Conservation (phyloP, 2,797 vertebrate genomes). For the Discoglossus pictus region DNA sequence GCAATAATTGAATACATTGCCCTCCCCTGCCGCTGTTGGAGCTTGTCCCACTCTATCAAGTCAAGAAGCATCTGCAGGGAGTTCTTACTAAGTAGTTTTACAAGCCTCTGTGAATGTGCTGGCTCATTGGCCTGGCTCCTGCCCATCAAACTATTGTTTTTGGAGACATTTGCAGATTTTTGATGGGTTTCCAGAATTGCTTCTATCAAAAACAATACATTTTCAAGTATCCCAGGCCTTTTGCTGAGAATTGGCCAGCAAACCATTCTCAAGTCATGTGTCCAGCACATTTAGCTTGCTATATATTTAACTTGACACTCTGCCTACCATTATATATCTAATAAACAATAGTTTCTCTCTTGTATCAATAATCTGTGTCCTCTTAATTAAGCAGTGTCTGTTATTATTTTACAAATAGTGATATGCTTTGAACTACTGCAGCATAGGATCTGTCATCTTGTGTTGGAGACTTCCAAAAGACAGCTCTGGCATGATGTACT, state of each 20-base stretch:
- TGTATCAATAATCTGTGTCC: too few species aligned
- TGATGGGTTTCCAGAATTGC: constrained; percentile 14
- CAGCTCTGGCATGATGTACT: too few species aligned
- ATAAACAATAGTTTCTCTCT: too few species aligned
- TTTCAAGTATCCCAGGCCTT: background rate
- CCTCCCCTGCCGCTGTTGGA: background rate
- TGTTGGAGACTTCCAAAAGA: too few species aligned
- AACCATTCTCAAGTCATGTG: background rate
- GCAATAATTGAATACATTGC: too few species aligned
- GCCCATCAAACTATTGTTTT: constrained; percentile 25
- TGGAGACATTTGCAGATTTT: constrained; percentile 13
- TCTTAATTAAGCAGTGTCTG: too few species aligned
- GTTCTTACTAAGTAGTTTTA: constrained; percentile 13
- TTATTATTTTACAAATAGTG: too few species aligned
- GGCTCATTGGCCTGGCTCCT: constrained; percentile 3
- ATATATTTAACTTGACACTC: too few species aligned
- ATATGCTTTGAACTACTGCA: too few species aligned
- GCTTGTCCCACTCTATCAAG: background rate
- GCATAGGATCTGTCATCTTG: too few species aligned
- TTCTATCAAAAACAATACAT: constrained; percentile 9
- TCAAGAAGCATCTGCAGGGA: constrained; percentile 11
- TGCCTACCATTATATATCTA: too few species aligned
- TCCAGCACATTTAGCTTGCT: too few species aligned
- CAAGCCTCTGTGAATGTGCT: constrained; percentile 11
- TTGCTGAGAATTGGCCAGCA: background rate